phyloP scores from a whole-genome alignment of 2,113 vertebrate genomes.

The Nicator chloris region DNA sequence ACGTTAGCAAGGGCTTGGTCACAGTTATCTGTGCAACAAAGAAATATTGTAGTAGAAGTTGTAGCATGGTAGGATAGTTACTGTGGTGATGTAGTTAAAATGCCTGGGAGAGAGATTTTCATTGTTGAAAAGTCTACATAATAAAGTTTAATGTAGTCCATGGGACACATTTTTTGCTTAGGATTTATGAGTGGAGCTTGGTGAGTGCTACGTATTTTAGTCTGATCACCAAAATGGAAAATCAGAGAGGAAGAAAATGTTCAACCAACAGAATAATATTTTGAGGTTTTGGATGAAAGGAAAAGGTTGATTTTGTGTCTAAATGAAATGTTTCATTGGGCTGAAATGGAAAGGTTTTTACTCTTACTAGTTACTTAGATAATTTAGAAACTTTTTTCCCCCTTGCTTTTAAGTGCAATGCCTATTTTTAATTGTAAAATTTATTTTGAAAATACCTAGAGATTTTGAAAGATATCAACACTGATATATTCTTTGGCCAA shows the following conservation, averaged over 20 bases:
- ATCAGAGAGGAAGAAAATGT: neutral
- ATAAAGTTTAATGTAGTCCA: slow-evolving; percentile 44
- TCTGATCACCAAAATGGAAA: slow-evolving; percentile 40
- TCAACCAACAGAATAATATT: neutral
- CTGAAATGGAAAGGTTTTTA: neutral
- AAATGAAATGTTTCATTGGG: neutral
- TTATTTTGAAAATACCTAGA: slow-evolving; percentile 2
- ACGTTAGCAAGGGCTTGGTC: slow-evolving; percentile 46
- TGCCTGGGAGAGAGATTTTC: slow-evolving; percentile 50
- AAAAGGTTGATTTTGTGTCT: neutral
- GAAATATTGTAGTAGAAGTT: slow-evolving; percentile 53
- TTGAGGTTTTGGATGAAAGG: neutral
- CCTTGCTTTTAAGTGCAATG: neutral
- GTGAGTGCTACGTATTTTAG: slow-evolving; percentile 27
- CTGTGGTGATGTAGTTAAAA: slow-evolving; percentile 59
- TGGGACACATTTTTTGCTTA: neutral
- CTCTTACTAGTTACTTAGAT: neutral
- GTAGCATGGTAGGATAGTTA: slow-evolving; percentile 47
- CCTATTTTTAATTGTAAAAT: neutral
- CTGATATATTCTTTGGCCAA: neutral
- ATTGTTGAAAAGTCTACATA: slow-evolving; percentile 42
- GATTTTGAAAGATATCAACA: neutral
- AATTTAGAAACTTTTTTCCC: neutral
- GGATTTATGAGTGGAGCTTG: slow-evolving; percentile 35
- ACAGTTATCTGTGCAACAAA: slow-evolving; percentile 62